Evolutionary conservation across 37 sponge, comb jelly and placozoan species (phyloP), one percentile per base, ranked within the genome.

Genomic region (Corticium candelabrum): DNA sequence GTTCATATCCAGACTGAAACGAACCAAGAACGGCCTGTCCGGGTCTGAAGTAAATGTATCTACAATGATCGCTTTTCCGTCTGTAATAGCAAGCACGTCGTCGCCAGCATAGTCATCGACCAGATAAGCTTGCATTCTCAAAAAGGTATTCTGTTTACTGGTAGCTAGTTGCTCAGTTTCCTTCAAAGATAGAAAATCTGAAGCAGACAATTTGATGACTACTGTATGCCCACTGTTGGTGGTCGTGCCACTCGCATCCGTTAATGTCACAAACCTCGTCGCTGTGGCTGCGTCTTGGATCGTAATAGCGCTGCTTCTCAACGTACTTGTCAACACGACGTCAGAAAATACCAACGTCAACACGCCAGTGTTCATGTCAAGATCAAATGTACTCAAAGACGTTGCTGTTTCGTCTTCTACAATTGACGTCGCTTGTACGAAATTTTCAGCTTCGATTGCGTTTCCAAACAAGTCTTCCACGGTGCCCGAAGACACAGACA

Each of bases 51-150:
- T 74, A 62, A 80, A 80, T 3, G 72, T 3, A 73, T 68, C 11
- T 11, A 40, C 81, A 32, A 4, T 33, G 73, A 69, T 35, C 15
- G 11, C 39, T 27, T 80, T 80, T 5, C 73, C 81, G 39, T 80
- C 32, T 7, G 81, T 80, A 3, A 80, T 34, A 76, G 81, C 81
- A 74, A 69, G 11, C 21, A 80, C 41, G 35, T 80, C 72, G 7
- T 21, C 35, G 3, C 81, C 81, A 11, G 73, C 75, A 80, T 80
- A 80, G 34, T 80, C 81, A 33, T 73, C 39, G n/a, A 80, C 39
- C 5, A 50, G 37, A 2, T n/a, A 38, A 69, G 81, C 72, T 39
- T 38, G 39, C 73, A 80, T 74, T 3, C 56, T 69, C 29, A 80
- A 3, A 39, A 30, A 80, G 81, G 39, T 76, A 15, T 74, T 30